A percentile compares a stretch with the other conserved stretches of the same genome.
These are phyloP conservation scores for Holcopasites calliopsidis DNA, from an alignment of 1,140 invertebrate genomes.

Conservation along the genomic window DNA sequence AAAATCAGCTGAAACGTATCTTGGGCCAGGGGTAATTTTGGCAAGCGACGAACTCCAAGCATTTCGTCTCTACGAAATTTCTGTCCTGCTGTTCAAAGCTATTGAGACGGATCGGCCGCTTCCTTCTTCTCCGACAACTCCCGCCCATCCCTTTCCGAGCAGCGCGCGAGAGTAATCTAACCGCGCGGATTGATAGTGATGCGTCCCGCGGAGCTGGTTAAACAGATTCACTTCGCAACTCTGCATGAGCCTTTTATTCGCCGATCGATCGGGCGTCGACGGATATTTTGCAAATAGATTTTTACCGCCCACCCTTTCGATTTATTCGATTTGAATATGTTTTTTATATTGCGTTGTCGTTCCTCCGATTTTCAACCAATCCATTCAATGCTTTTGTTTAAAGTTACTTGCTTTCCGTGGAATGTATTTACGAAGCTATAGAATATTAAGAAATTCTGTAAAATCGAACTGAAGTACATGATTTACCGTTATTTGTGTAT, in stretches of 20 bases:
- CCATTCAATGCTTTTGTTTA: no score
- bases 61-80: neutral
- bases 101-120: constrained; percentile 17
- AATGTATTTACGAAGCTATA: no score
- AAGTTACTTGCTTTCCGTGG: no score
- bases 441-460: no score
- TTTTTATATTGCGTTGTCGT: no score
- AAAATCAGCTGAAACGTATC: no score
- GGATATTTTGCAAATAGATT: no score
- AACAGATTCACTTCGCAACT: constrained; percentile 29
- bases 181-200: constrained; percentile 30
- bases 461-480: no score
- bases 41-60: neutral
- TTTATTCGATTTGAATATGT: neutral
- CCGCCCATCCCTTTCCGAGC: neutral
- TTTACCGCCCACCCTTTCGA: neutral
- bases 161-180: constrained; percentile 16
- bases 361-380: no score
- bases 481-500: no score
- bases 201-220: constrained; percentile 7
- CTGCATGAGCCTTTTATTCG: constrained; percentile 31
- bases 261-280: neutral
- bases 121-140: neutral
- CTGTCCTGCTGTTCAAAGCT: constrained; percentile 17
- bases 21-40: constrained; percentile 30